These are phyloP conservation scores for Albula glossodonta DNA, from an alignment of 2,113 vertebrate species.

Conservation along the genomic window DNA sequence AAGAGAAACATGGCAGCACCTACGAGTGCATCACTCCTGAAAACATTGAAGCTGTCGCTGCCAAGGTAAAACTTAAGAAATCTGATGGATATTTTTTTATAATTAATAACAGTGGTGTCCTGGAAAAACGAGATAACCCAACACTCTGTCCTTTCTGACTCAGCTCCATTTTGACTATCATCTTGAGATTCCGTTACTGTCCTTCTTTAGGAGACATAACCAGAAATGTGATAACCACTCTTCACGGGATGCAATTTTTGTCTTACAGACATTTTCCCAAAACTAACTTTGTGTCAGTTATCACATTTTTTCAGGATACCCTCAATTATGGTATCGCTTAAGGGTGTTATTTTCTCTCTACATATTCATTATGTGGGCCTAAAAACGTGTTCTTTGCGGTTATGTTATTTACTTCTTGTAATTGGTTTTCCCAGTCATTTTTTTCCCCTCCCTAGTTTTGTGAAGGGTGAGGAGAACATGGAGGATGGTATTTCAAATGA, in stretches of 20 bases:
- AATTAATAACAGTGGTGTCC: not conserved
- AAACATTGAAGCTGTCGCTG: conserved; percentile 87
- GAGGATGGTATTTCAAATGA: not conserved
- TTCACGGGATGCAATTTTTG: not conserved
- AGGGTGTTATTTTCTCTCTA: conserved; percentile 9
- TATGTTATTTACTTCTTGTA: conserved; percentile 38
- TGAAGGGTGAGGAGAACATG: not conserved
- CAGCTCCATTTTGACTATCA: not conserved
- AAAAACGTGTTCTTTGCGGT: conserved; percentile 17
- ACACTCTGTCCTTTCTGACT: not conserved
- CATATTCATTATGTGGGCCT: not conserved
- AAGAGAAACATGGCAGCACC: conserved; percentile 83
- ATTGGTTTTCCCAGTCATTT: conserved; percentile 37
- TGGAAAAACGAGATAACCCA: conserved; percentile 2
- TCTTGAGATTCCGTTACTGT: not conserved
- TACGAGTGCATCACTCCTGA: conserved; percentile 88
- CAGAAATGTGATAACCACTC: not conserved
- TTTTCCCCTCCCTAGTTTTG: not conserved
- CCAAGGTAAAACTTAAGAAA: conserved; percentile 76
- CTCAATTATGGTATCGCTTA: not conserved
- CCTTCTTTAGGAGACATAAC: not conserved
- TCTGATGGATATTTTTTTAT: conserved; percentile 4
- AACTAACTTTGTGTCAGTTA: not conserved
- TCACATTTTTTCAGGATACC: not conserved
- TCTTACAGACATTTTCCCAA: conserved; percentile 11